Base-by-base conservation (phyloP, 2,888 invertebrate genomes). In the Scaptodrosophila latifasciaeformis region DNA sequence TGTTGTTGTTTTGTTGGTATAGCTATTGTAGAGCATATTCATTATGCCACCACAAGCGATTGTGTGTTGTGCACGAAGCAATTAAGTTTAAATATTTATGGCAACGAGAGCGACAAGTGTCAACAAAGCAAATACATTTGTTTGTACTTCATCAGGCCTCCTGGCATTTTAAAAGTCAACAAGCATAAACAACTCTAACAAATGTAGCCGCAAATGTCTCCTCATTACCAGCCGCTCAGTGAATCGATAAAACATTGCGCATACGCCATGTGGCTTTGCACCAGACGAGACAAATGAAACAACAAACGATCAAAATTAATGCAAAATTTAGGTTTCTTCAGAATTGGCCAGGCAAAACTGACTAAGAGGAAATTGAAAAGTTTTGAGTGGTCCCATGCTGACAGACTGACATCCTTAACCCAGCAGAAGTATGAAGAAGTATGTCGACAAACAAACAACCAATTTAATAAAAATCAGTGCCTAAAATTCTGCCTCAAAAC, bases 41-140 rank as follows among this genome's bases (percentile, higher is more conserved):
- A 62, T 60, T 54, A 48, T 46, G 42, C 24, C 24, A 24, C 24
- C 24, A 7, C 24, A 24, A 24, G 24, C 24, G 24, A 63, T 68
- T 70, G 37, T 43, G 46, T 55, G 43, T 44, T 53, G 49, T 19
- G 39, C 19, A 39, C 18, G 10, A 17, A 39, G 49, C 69, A 62
- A 68, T 62, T 68, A 62, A 61, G 37, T 49, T 71, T 42, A 62
- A 68, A 62, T 62, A 67, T 69, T 64, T 62, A 70, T 54, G 40
- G 13, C 31, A 1, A 42, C 30, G 42, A 34, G n/a, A 19, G 15
- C 37, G 37, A 31, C 30, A 24, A 46, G 54, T 54, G 54, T 58
- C 49, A 53, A 50, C 48, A 47, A 13, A 13, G 24, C 13, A 13
- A 29, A 35, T 44, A 49, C 39, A 48, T 39, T 39, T 46, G 46